Base-by-base conservation (phyloP, 2,888 invertebrate genomes). In the Punctoribates punctum region DNA sequence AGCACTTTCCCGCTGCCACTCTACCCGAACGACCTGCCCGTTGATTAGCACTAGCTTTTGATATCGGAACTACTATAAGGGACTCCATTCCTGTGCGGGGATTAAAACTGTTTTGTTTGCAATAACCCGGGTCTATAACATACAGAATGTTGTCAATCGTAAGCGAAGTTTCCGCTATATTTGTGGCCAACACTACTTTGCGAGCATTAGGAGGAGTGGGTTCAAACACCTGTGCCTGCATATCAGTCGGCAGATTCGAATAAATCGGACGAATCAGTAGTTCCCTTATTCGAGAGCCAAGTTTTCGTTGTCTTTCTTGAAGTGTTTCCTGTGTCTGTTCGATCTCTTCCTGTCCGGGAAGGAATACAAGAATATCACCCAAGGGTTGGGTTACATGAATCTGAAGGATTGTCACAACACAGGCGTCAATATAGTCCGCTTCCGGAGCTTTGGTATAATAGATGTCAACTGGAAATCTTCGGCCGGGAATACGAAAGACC, bases 371-470 rank as follows among this genome's bases (percentile, higher is more conserved):
- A 82, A 99, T 89, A 84, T 99, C 99, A 1, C 99, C 99, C 25
- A 91, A 85, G 0, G 96, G 94, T 84, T 99, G 98, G 0, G 97
- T 97, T 8, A 96, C 92, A 85, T 99, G 99, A 81, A 99, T 99
- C 86, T 99, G 99, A 79, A 99, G 86, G 42, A 99, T 90, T 0
- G 97, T 95, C 0, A 96, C 94, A n/a, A 97, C 96, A 83, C 94
- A 91, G 0, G 98, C 98, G 84, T 99, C 97, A 72, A 99, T 90
- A 84, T 98, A 99, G 86, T 99, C 97, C 1, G 98, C 97, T 86
- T 99, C 99, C 0, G 99, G 99, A 0, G 98, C 97, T 87, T 96
- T 96, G 0, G 99, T 99, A 83, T 99, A 99, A 84, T 94, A 99
- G 82, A 99, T 96, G 83, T 99, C 94, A 0, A 99, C 99, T 1